Conservation (phyloP, 2,113 vertebrate species). For the Plectropomus leopardus region DNA sequence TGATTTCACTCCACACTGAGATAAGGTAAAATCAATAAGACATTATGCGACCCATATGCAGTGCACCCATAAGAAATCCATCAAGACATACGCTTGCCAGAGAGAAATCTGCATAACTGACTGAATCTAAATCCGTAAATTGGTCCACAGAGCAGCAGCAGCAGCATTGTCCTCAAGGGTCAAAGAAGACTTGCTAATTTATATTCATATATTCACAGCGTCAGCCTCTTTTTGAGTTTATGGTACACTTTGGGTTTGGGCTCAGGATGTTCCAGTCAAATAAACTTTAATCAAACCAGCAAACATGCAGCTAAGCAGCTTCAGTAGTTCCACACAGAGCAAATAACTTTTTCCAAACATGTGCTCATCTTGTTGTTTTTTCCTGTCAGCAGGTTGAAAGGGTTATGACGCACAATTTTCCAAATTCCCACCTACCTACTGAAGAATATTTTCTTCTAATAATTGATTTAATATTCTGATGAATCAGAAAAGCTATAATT, state of each 20-base stretch:
- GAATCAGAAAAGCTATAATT: background rate
- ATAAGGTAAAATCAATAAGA: constrained; percentile 62
- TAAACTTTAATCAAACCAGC: constrained; percentile 19
- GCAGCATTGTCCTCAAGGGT: constrained; percentile 11
- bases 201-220: constrained; percentile 39
- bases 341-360: background rate
- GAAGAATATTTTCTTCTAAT: background rate
- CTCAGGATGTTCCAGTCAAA: constrained; percentile 28
- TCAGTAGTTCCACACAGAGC: background rate
- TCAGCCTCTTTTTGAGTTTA: constrained; percentile 21
- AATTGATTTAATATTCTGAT: background rate
- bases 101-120: constrained; percentile 16
- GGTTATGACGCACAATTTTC: background rate
- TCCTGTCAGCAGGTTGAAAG: too few relatives aligned
- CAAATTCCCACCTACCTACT: background rate
- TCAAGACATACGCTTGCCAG: background rate
- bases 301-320: constrained; percentile 15
- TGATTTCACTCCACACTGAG: constrained; percentile 31
- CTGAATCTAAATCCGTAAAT: constrained; percentile 29
- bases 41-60: constrained; percentile 53
- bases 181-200: constrained; percentile 28
- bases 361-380: too few relatives aligned
- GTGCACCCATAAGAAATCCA: constrained; percentile 42
- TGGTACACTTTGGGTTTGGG: constrained; percentile 4
- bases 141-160: constrained; percentile 8